Evolutionary conservation across 2,797 vertebrate species (phyloP), one percentile per base, ranked within the genome.

Genomic region (Lutjanus argentimaculatus): DNA sequence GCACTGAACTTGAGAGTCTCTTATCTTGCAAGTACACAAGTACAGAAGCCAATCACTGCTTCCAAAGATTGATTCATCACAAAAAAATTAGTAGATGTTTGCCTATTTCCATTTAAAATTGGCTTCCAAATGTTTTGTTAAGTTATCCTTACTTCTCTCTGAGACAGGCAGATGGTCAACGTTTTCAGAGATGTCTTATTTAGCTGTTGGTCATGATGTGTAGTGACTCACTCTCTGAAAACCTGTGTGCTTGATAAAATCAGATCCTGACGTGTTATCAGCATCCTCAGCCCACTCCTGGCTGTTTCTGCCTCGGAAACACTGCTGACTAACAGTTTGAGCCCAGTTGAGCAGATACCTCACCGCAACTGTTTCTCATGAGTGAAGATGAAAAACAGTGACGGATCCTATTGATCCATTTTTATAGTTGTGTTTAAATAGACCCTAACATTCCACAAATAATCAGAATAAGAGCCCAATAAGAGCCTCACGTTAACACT

Each of bases 141-240:
- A 48, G 45, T 43, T 13, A 25, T 63, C 48, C 40, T 55, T 74
- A 17, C 40, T 49, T 58, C 56, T 8, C 43, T 21, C 10, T 48
- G 45, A 61, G 42, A 56, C 40, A 56, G 75, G 67, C 66, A 67
- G 56, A 57, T 48, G 51, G 21, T 22, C 7, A 14, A 22, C 43
- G 4, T 68, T 72, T 69, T 53, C 25, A 78, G 57, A 72, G 46
- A 77, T 56, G 68, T 68, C 48, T 78, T 65, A 48, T 65, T 59
- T 55, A 65, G 55, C 48, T 78, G 58, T 40, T 72, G 74, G 70
- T 72, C 2, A 12, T 19, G 56, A 13, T 66, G 55, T 58, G 40
- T 14, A 49, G 22, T 77, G 72, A 77, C 45, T 86, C 82, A 70
- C 74, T 53, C 56, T 66, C 43, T 56, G 48, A 46, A 55, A 55